Evolutionary conservation across 2,113 vertebrate species (phyloP).

Genomic region (Semnornis frantzii): DNA sequence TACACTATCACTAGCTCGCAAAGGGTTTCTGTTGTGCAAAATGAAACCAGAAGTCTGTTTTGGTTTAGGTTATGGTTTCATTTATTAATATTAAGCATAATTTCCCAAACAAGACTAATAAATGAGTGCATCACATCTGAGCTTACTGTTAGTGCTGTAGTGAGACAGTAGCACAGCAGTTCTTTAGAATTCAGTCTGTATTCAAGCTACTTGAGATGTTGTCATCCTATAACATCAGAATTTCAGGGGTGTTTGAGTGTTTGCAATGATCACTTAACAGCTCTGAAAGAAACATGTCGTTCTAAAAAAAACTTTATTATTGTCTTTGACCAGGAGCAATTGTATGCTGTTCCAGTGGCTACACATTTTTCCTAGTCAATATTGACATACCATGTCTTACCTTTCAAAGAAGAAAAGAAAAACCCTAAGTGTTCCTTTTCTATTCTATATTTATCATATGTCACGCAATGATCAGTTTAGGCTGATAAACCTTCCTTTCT

Average conservation of each 20-base stretch:
- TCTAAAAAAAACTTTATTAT: neutral
- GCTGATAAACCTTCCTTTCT: neutral
- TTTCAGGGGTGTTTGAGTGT: neutral
- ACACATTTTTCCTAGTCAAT: neutral
- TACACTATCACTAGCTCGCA: neutral
- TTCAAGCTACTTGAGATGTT: neutral
- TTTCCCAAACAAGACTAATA: neutral
- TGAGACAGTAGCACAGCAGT: neutral
- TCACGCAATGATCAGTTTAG: neutral
- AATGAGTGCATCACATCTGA: neutral
- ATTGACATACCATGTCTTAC: neutral
- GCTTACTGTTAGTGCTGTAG: neutral
- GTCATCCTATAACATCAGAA: neutral
- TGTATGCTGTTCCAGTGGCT: neutral
- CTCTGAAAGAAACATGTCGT: neutral
- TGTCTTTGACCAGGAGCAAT: neutral
- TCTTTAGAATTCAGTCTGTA: neutral
- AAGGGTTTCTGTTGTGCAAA: neutral
- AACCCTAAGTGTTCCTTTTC: fast-evolving
- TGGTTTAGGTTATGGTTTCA: constrained; percentile 20
- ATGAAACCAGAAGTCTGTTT: constrained; percentile 5
- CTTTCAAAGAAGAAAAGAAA: neutral
- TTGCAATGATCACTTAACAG: neutral
- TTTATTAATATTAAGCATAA: neutral
- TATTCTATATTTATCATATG: neutral